These are phyloP conservation scores for Tympanoctomys barrerae DNA, from an alignment of 2,797 vertebrate species.

Conservation along the genomic window DNA sequence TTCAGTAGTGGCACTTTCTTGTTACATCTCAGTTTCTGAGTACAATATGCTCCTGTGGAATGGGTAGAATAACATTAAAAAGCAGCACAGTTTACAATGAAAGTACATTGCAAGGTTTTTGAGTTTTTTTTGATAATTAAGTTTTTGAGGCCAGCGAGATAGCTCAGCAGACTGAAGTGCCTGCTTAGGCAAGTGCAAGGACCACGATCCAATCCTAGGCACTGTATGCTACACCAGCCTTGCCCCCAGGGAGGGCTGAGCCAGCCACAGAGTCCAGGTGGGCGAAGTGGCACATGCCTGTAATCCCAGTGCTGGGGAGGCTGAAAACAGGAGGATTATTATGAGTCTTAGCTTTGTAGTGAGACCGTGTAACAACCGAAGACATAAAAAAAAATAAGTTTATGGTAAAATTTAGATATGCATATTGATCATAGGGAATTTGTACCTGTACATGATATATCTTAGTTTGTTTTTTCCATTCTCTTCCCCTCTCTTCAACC, in stretches of 20 bases:
- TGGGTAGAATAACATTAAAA: slow-evolving; percentile 5
- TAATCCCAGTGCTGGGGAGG: no score
- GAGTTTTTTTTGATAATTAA: background rate
- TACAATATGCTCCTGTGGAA: background rate
- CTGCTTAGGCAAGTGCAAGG: no score
- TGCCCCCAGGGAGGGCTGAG: no score
- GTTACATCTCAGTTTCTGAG: background rate
- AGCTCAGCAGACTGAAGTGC: no score
- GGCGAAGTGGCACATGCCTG: no score
- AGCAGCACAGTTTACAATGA: background rate
- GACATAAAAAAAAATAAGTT: background rate
- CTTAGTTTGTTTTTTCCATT: background rate
- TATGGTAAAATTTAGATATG: background rate
- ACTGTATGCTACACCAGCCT: no score
- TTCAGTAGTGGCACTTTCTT: background rate
- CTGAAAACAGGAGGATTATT: no score
- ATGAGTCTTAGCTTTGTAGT: no score
- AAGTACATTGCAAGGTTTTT: background rate
- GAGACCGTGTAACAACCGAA: no score
- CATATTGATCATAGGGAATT: background rate
- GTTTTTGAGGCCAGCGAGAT: no score
- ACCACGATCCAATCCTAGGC: no score
- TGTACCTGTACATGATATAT: background rate
- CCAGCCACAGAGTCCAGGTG: no score
- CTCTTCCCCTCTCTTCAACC: background rate